phyloP scores from a whole-genome alignment of 2,797 vertebrate species.

The Sebastes elongatus region DNA sequence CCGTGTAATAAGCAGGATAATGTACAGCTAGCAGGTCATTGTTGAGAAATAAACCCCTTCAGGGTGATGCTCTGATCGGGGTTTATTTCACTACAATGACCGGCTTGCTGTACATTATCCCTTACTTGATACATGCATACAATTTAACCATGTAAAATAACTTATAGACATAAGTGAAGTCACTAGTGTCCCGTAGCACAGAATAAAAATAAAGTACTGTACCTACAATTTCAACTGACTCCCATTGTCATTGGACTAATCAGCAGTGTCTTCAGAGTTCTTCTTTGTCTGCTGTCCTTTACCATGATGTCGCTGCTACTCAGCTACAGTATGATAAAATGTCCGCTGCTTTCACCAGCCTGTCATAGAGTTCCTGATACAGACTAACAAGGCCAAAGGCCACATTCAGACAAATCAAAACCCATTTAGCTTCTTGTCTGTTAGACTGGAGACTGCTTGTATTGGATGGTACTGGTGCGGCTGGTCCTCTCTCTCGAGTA shows the following conservation, averaged over 20 bases:
- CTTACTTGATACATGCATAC: background rate
- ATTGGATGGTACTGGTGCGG: background rate
- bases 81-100: no score
- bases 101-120: no score
- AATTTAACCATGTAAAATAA: background rate
- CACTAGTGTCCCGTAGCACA: background rate
- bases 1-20: no score
- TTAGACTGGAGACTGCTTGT: slow-evolving; percentile 9
- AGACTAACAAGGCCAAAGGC: slow-evolving; percentile 50
- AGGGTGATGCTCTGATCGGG: no score
- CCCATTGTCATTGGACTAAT: background rate
- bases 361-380: slow-evolving; percentile 42
- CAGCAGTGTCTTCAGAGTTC: background rate
- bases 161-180: background rate
- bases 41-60: no score
- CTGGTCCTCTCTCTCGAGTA: background rate
- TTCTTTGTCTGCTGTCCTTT: background rate
- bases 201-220: background rate
- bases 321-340: background rate
- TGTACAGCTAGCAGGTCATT: no score
- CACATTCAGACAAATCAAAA: slow-evolving; percentile 48
- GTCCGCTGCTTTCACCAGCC: slow-evolving; percentile 20
- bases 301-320: background rate
- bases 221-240: background rate
- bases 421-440: slow-evolving; percentile 41